Evolutionary conservation across 2,888 invertebrate genomes (phyloP).

Genomic region (Elmis aenea): DNA sequence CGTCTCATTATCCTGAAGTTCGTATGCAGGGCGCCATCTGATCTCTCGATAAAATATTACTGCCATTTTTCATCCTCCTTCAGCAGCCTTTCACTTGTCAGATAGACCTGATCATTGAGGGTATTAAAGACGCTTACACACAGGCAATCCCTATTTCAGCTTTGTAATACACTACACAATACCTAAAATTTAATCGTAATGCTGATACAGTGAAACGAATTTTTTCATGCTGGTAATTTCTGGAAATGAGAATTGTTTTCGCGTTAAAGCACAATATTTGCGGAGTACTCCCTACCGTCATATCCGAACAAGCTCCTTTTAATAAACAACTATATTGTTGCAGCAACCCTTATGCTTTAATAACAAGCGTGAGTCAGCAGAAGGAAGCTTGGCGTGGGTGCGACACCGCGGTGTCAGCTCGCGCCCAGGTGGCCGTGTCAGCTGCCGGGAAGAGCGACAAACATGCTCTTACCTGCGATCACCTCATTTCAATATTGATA

Average conservation of each 20-base stretch:
- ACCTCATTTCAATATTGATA: constrained; percentile 43
- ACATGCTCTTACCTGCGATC: constrained; percentile 35
- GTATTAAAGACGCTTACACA: constrained; percentile 15
- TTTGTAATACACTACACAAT: too few relatives aligned
- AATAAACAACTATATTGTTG: constrained; percentile 33
- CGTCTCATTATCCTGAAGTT: constrained; percentile 48
- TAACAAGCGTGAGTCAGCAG: constrained; percentile 41
- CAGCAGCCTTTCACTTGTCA: constrained; percentile 47
- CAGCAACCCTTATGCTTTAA: constrained; percentile 37
- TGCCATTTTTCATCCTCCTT: constrained; percentile 48
- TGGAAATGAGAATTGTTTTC: too few relatives aligned
- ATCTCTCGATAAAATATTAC: constrained; percentile 50
- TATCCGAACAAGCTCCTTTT: constrained; percentile 18
- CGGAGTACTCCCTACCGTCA: too few relatives aligned
- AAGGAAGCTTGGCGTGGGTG: constrained; percentile 38
- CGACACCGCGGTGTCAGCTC: constrained; percentile 33
- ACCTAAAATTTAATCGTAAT: too few relatives aligned
- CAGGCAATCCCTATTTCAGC: too few relatives aligned
- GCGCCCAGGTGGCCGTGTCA: constrained; percentile 46
- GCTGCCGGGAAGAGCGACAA: constrained; percentile 43
- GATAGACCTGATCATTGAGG: constrained; percentile 42
- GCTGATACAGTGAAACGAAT: too few relatives aligned
- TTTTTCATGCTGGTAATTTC: too few relatives aligned
- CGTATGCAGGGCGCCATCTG: constrained; percentile 50
- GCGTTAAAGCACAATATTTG: too few relatives aligned